Base-by-base conservation (phyloP, 2,797 vertebrate species). In the Pipistrellus pygmaeus region DNA sequence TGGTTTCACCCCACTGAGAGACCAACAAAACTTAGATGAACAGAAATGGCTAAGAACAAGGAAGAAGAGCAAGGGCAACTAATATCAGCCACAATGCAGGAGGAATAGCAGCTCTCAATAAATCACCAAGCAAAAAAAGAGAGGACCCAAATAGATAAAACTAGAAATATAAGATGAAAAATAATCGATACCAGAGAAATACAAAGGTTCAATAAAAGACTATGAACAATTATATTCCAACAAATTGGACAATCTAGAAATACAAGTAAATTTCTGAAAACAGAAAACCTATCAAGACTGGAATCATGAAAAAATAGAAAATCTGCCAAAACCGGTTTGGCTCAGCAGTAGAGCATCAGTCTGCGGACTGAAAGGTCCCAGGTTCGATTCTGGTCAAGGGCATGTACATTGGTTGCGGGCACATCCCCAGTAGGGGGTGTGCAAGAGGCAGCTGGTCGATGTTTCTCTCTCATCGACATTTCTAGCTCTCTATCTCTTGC, bases 171-270 rank as follows among this genome's bases (percentile, higher is more conserved):
- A 84, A 82, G 44, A 77, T 55, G 44, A 88, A 25, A 71, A 35
- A 80, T 64, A 85, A 71, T 55, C 69, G 13, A 81, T n/a, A 76
- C 2, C 55, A 75, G 48, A 76, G 51, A 95, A 91, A 81, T 46
- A 48, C 10, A 25, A 93, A 81, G 23, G 32, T 55, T 64, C 62
- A 46, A 46, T 87, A 78, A 69, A 21, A 30, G 32, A 46, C 51
- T 68, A 6, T n/a, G 1, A 69, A 55, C 6, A 87, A 81, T 44
- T 62, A 44, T 15, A 35, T 46, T n/a, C 8, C 66, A 32, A 30
- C 27, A 80, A 72, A 62, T 20, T 21, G 27, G 69, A 86, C 8
- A 81, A 73, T 6, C 27, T 73, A 35, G 55, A 73, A 48, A 80
- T 53, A 53, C 13, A 44, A 46, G 53, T 55, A 81, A 81, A 81